phyloP scores from a whole-genome alignment of 2,797 vertebrate species.

The Benthosema pterotum region DNA sequence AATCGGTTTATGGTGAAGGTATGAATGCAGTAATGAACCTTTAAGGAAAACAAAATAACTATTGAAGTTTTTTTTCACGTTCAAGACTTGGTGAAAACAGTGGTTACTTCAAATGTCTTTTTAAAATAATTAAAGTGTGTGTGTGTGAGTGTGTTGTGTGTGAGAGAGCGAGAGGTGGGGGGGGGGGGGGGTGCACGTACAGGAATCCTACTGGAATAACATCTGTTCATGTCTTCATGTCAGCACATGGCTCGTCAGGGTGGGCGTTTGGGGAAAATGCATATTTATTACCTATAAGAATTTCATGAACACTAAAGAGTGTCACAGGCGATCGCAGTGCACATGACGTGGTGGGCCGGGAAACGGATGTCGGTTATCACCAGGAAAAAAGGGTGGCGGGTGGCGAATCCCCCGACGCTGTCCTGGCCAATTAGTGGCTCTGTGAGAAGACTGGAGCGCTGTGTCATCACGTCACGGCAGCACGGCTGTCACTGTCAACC shows the following conservation, averaged over 20 bases:
- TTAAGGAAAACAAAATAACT: too few species aligned
- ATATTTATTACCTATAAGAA: conserved; percentile 79
- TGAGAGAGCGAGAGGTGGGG: conserved; percentile 14
- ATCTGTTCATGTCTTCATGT: conserved; percentile 71
- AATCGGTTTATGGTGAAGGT: too few species aligned
- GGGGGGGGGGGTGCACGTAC: conserved; percentile 3
- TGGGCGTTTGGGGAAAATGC: conserved; percentile 66
- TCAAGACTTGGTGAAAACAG: conserved; percentile 22
- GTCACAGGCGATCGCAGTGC: conserved; percentile 66
- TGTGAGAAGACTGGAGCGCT: conserved; percentile 44
- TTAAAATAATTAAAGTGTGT: neutral
- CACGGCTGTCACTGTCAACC: conserved; percentile 30
- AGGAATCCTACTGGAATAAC: conserved; percentile 72
- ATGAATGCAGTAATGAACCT: too few species aligned
- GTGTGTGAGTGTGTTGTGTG: too few species aligned
- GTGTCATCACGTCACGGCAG: conserved; percentile 41
- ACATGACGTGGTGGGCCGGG: conserved; percentile 54
- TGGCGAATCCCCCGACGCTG: conserved; percentile 58
- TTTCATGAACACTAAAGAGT: conserved; percentile 80
- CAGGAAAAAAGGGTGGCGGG: conserved; percentile 50
- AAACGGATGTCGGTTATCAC: conserved; percentile 72
- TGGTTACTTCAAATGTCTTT: conserved; percentile 13
- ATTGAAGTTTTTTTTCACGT: neutral
- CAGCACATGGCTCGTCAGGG: conserved; percentile 51
- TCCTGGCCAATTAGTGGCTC: conserved; percentile 60